Conservation (phyloP, 2,797 vertebrate genomes). For the Sebastes ruberrimus region DNA sequence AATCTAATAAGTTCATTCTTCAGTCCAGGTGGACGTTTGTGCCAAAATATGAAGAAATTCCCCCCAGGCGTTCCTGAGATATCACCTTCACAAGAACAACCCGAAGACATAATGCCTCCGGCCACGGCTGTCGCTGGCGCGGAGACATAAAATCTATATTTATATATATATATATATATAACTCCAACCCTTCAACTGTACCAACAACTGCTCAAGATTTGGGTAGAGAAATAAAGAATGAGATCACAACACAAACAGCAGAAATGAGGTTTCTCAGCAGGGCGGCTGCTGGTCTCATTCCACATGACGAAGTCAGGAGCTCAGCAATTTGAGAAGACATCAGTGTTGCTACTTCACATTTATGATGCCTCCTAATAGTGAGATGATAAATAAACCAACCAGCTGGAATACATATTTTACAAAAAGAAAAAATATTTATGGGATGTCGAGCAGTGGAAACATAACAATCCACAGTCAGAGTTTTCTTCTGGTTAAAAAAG, state of each 20-base stretch:
- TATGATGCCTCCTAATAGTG: background rate
- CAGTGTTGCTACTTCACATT: slow-evolving; percentile 1
- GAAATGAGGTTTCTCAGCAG: slow-evolving; percentile 14
- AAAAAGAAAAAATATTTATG: background rate
- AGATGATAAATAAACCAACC: background rate
- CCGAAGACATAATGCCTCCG: too few relatives aligned
- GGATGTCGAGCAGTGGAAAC: background rate
- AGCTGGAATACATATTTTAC: background rate
- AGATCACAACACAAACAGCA: background rate
- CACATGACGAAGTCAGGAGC: slow-evolving; percentile 9
- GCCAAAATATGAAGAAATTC: too few relatives aligned
- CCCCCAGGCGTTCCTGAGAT: too few relatives aligned
- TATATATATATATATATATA: too few relatives aligned
- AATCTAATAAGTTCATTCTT: too few relatives aligned
- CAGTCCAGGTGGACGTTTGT: too few relatives aligned
- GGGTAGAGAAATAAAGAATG: background rate
- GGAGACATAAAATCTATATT: background rate
- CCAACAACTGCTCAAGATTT: background rate
- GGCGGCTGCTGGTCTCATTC: slow-evolving; percentile 9
- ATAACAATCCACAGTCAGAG: background rate
- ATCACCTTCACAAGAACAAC: too few relatives aligned
- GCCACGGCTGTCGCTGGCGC: too few relatives aligned
- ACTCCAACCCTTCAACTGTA: background rate
- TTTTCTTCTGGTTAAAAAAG: slow-evolving; percentile 14
- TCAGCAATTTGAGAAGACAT: background rate